Conservation (phyloP, 2,888 invertebrate species). For the Pecten maximus region DNA sequence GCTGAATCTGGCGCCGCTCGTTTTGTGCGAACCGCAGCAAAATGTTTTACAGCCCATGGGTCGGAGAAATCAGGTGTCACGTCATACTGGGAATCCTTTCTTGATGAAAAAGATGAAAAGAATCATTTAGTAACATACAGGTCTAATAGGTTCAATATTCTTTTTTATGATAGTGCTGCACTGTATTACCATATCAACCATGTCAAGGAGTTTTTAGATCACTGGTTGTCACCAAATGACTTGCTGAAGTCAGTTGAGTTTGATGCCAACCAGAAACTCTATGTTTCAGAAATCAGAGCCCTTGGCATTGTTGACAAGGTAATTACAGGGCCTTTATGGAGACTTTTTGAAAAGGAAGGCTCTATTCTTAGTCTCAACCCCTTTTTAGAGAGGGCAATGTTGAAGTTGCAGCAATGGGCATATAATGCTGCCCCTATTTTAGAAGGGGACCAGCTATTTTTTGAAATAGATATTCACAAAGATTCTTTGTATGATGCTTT, state of each 20-base stretch:
- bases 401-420: slow-evolving; percentile 16
- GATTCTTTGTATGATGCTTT: slow-evolving; percentile 47
- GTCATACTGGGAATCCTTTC: slow-evolving; percentile 42
- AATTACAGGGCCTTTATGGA: slow-evolving; percentile 51
- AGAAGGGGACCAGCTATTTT: slow-evolving; percentile 36
- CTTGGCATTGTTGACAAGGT: slow-evolving; percentile 50
- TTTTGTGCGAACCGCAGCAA: slow-evolving; percentile 42
- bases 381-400: background rate
- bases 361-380: slow-evolving; percentile 40
- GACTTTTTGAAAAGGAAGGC: slow-evolving; percentile 39
- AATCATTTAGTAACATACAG: slow-evolving; percentile 47
- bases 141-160: slow-evolving; percentile 51
- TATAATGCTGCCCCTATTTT: background rate
- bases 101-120: slow-evolving; percentile 37
- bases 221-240: slow-evolving; percentile 48
- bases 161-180: slow-evolving; percentile 46
- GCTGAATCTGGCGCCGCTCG: slow-evolving; percentile 44
- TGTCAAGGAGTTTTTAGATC: slow-evolving; percentile 38
- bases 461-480: slow-evolving; percentile 38
- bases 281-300: slow-evolving; percentile 40
- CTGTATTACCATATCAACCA: slow-evolving; percentile 43
- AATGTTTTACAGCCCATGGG: slow-evolving; percentile 45
- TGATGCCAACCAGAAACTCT: slow-evolving; percentile 38
- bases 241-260: slow-evolving; percentile 41
- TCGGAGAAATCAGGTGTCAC: slow-evolving; percentile 52